Base-by-base conservation (phyloP, 2,888 invertebrate species). In the Physocephala rufipes region DNA sequence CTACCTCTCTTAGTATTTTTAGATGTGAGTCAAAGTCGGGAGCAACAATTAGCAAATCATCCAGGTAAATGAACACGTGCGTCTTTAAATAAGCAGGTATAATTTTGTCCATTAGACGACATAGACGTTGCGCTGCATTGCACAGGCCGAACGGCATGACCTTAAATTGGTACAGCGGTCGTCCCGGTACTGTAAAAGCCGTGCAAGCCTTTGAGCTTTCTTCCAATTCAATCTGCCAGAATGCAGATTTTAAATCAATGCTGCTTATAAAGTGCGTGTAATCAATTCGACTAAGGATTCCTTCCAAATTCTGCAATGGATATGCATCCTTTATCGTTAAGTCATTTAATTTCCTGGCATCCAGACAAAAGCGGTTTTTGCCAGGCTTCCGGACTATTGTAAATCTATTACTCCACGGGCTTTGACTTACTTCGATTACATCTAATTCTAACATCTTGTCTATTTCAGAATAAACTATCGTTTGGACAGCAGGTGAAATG, bases 121-220 rank as follows among this genome's bases (percentile, higher is more conserved):
- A 65, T n/a, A 65, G 21, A 13, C 49, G 24, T 12, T 49, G 51
- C 4, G 51, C 30, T 16, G 49, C 65, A n/a, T 65, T 65, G 21
- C 65, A 65, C 19, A 65, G 36, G 5, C 65, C 65, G 63, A 63
- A 63, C 13, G 63, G 63, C 63, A 63, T 63, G n/a, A 43, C 45
- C 16, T 36, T 43, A 19, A 53, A 65, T n/a, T 65, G 65, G 36
- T 65, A 65, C n/a, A 65, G 36, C 2, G 65, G 51, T 15, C 51
- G 24, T 15, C 36, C 53, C 1, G 51, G 65, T 16, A 65, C 36
- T 7, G 65, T 65, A 21, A 65, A 65, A 12, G 65, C 53, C 7
- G 28, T 65, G 13, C 16, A 30, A 3, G 30, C 49, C 36, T 53
- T 51, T 5, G 53, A 51, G 15, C 19, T 51, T 2, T 65, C 65